Evolutionary conservation across 2,888 invertebrate species (phyloP), one percentile per base, ranked within the genome.

Genomic region (Dione juno): DNA sequence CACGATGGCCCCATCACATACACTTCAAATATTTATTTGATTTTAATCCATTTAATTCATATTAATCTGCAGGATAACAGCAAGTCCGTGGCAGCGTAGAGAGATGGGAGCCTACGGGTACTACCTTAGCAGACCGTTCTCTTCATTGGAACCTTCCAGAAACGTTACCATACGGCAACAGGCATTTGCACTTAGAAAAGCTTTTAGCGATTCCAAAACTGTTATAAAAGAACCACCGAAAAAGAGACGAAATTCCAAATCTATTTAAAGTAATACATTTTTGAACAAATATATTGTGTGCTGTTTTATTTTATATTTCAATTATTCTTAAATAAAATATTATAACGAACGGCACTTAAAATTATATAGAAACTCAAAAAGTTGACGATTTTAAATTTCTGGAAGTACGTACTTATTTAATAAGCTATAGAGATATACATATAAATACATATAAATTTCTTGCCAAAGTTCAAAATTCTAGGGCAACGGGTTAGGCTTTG

Each of bases 91-190:
- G 94, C 87, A 92, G 58, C 88, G 94, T 14, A 93, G 93, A 21
- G 95, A 95, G 82, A 94, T 95, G 87, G 95, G 95, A 8, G 89
- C 94, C n/a, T 93, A 94, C 72, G 94, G 94, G 3, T 94, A 94
- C 81, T 94, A 94, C 79, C 86, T 95, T 37, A 92, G 93, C 78
- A 82, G 94, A 9, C 94, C 94, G 0, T 80, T 86, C 8, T 77
- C 87, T 1, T 80, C 85, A 1, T 74, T 85, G 2, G 84, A 84
- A 19, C 79, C 86, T 0, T 71, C 80, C n/a, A 77, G 82, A 8
- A 78, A 77, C 58, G 37, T 80, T 6, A 71, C 84, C 0, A 66
- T 77, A 0, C 80, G 79, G n/a, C 81, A 81, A 21, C 84, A 81
- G 48, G 77, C 81, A 3, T 69, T 83, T 19, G 74, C 80, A 14